Evolutionary conservation across 1,140 invertebrate species (phyloP).

Genomic region (Caerostris extrusa): DNA sequence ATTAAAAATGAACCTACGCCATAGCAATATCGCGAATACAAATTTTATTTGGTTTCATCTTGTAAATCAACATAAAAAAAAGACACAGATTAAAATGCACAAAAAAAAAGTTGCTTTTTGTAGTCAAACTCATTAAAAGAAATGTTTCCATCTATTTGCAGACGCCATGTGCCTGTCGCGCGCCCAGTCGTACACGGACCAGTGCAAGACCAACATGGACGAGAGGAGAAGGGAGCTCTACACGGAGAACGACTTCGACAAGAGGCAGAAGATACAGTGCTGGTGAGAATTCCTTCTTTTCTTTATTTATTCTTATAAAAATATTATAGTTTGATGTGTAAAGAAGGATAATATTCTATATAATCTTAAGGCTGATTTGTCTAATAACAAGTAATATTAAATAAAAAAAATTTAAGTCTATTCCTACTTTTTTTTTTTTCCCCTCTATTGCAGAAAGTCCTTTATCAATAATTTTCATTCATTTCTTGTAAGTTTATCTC

Average conservation of each 20-base stretch:
- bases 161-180: conserved; percentile 47
- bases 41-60: background rate
- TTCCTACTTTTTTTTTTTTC: too few relatives aligned
- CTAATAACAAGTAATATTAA: too few relatives aligned
- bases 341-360: too few relatives aligned
- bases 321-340: too few relatives aligned
- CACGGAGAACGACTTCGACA: conserved; percentile 48
- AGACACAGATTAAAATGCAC: background rate
- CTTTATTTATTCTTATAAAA: too few relatives aligned
- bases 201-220: conserved; percentile 59
- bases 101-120: background rate
- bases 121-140: background rate
- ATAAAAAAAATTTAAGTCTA: too few relatives aligned
- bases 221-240: conserved; percentile 39
- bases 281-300: conserved; percentile 19
- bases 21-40: too few relatives aligned
- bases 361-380: too few relatives aligned
- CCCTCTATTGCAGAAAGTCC: too few relatives aligned
- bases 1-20: too few relatives aligned
- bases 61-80: background rate
- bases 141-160: background rate
- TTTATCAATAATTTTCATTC: too few relatives aligned
- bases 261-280: conserved; percentile 25
- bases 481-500: too few relatives aligned
- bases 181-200: background rate